These are phyloP conservation scores for Celastrina argiolus DNA, from an alignment of 2,888 invertebrate genomes.

Conservation along the genomic window DNA sequence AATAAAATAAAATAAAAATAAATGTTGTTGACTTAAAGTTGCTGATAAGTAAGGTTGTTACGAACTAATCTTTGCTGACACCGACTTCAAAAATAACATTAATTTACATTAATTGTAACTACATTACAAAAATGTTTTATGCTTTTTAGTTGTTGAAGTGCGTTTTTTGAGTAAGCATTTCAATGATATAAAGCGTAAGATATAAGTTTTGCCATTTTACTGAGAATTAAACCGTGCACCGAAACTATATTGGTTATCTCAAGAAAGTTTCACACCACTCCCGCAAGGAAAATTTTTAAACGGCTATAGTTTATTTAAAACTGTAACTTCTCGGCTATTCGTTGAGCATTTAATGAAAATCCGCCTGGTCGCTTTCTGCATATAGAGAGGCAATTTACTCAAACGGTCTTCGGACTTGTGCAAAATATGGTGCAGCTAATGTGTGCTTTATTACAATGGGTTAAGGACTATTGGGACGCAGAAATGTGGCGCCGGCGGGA, in stretches of 20 bases:
- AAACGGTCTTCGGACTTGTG: slow-evolving; percentile 60
- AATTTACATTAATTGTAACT: no score
- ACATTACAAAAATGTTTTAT: no score
- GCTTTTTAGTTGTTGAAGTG: no score
- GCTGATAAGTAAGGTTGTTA: no score
- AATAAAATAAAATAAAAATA: no score
- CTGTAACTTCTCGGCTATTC: slow-evolving; percentile 38
- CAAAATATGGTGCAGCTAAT: slow-evolving; percentile 51
- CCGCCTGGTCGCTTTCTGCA: slow-evolving; percentile 63
- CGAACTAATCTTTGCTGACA: no score
- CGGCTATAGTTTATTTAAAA: slow-evolving; percentile 20
- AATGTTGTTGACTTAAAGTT: no score
- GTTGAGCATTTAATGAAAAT: slow-evolving; percentile 64
- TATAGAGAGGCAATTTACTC: slow-evolving; percentile 68
- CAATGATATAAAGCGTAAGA: not conserved
- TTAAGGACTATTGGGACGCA: slow-evolving; percentile 32
- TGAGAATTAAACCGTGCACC: not conserved
- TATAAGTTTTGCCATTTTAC: no score
- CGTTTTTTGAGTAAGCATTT: not conserved
- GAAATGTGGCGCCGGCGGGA: slow-evolving; percentile 30
- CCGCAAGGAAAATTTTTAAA: not conserved
- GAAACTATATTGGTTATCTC: not conserved
- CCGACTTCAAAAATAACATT: no score
- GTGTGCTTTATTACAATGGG: slow-evolving; percentile 38
- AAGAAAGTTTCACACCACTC: not conserved